These are phyloP conservation scores for Zapornia atra DNA, from an alignment of 2,113 vertebrate genomes.

Conservation along the genomic window DNA sequence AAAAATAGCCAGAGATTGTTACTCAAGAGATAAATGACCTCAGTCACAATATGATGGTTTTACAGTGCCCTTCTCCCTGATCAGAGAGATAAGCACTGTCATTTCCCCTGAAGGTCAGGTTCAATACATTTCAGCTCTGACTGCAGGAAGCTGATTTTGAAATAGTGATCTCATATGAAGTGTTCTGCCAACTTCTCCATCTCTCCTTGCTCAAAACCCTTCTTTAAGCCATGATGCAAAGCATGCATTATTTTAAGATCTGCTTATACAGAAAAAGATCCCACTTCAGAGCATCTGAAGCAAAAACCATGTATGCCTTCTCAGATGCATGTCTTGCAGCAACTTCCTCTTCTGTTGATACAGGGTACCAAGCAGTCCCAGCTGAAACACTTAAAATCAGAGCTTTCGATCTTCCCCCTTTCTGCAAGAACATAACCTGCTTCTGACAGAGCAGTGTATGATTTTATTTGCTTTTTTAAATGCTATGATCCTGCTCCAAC, in stretches of 20 bases:
- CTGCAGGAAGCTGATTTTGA: background rate
- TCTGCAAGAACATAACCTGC: background rate
- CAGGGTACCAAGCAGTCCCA: background rate
- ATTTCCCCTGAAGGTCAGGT: background rate
- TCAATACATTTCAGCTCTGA: background rate
- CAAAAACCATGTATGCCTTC: background rate
- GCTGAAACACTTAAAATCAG: background rate
- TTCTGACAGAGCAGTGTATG: background rate
- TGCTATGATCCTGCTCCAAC: background rate
- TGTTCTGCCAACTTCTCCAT: background rate
- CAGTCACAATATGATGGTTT: background rate
- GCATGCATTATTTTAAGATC: background rate
- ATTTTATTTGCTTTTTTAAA: background rate
- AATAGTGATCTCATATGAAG: background rate
- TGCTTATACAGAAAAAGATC: background rate
- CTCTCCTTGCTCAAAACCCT: background rate
- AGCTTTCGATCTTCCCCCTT: background rate
- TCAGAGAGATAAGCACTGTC: background rate
- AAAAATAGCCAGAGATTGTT: background rate
- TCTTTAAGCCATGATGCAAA: background rate
- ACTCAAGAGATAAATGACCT: background rate
- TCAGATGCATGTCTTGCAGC: background rate
- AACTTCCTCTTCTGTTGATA: background rate
- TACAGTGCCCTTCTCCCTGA: background rate
- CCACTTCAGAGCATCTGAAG: background rate